phyloP scores from a whole-genome alignment of 2,888 invertebrate species.

The Patella pellucida region DNA sequence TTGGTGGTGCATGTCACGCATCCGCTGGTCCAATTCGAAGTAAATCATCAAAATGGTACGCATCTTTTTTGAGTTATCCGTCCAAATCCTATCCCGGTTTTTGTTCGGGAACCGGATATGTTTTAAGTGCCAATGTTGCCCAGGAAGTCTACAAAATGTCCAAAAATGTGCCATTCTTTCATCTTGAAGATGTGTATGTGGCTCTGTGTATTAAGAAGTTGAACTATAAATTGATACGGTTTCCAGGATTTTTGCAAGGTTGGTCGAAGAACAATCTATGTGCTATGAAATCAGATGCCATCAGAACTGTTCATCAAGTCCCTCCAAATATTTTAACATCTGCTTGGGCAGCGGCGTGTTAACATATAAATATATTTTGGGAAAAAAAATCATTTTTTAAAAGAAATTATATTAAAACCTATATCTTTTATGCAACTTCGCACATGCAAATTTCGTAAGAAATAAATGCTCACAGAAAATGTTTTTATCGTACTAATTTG shows the following conservation, averaged over 20 bases:
- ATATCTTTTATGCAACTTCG: too few relatives aligned
- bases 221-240: not conserved
- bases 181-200: conserved; percentile 23
- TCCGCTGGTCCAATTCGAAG: not conserved
- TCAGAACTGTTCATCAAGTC: not conserved
- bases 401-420: too few relatives aligned
- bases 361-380: not conserved
- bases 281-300: not conserved
- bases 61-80: not conserved
- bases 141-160: conserved; percentile 15
- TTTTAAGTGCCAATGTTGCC: conserved; percentile 9
- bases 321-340: not conserved
- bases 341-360: not conserved
- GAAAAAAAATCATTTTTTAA: too few relatives aligned
- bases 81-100: conserved; percentile 1
- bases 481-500: too few relatives aligned
- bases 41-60: conserved; percentile 19
- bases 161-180: conserved; percentile 21
- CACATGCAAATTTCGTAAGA: too few relatives aligned
- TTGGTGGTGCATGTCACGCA: conserved; percentile 12
- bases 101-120: conserved; percentile 19
- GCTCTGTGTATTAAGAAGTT: conserved; percentile 20
- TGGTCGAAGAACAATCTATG: not conserved
- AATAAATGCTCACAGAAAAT: too few relatives aligned
- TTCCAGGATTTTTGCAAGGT: conserved; percentile 4